Evolutionary conservation across 1,140 invertebrate species (phyloP).

Genomic region (Brachionus koreanus): DNA sequence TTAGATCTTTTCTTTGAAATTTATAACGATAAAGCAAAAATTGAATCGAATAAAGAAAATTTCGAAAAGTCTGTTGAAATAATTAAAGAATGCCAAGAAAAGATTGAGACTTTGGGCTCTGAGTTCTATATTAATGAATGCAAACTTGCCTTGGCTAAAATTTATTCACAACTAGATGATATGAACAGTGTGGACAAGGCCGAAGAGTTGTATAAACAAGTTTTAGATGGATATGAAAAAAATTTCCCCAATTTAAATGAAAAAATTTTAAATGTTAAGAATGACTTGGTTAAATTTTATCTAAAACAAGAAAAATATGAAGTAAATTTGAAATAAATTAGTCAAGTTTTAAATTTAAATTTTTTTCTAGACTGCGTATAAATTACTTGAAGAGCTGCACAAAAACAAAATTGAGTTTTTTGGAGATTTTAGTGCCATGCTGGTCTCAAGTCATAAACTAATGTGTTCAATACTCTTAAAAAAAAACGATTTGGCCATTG

Average conservation of each 20-base stretch:
- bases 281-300: conserved; percentile 5
- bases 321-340: background rate
- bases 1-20: background rate
- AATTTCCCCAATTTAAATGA: background rate
- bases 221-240: background rate
- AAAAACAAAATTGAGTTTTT: background rate
- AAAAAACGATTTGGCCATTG: background rate
- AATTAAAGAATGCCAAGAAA: background rate
- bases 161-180: background rate
- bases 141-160: background rate
- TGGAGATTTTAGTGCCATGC: conserved; percentile 16
- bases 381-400: background rate
- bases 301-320: conserved; percentile 14
- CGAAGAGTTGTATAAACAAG: conserved; percentile 5
- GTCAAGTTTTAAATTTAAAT: background rate
- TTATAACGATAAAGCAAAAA: background rate
- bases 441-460: background rate
- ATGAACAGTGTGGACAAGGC: background rate
- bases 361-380: background rate
- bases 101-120: background rate
- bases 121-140: background rate
- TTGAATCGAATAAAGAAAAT: conserved; percentile 11
- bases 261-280: background rate
- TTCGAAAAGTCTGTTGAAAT: conserved; percentile 3
- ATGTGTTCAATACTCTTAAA: background rate